Evolutionary conservation across 2,797 vertebrate species (phyloP).

Genomic region (Mormyrus proboscirostris): DNA sequence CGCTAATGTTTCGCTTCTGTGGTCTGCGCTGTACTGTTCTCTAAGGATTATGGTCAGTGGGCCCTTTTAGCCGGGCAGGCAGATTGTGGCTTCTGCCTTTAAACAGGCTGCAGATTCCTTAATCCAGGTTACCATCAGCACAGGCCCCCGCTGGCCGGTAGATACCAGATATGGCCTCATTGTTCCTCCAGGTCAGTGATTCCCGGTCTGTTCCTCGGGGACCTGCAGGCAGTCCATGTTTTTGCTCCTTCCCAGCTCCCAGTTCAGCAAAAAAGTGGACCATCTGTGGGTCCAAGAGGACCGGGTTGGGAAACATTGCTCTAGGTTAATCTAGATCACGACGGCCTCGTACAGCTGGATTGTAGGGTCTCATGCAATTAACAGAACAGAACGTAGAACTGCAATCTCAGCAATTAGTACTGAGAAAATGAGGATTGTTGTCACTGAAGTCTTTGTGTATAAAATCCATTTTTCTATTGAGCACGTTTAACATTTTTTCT

Average conservation of each 20-base stretch:
- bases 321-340: background rate
- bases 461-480: conserved; percentile 35
- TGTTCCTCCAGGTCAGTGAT: background rate
- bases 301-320: background rate
- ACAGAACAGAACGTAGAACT: background rate
- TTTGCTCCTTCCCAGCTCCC: background rate
- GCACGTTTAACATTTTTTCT: conserved; percentile 42
- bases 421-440: background rate
- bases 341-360: background rate
- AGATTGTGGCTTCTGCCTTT: background rate
- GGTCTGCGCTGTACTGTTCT: background rate
- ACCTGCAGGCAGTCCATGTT: background rate
- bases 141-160: background rate
- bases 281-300: background rate
- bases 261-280: background rate
- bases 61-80: background rate
- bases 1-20: background rate
- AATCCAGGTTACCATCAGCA: conserved; percentile 31
- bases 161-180: background rate
- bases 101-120: conserved; percentile 35
- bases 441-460: background rate
- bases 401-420: background rate
- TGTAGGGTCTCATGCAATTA: background rate
- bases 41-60: background rate
- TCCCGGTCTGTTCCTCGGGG: background rate